Evolutionary conservation across 2,113 vertebrate genomes (phyloP), one percentile per base, ranked within the genome.

Genomic region (Motacilla alba): DNA sequence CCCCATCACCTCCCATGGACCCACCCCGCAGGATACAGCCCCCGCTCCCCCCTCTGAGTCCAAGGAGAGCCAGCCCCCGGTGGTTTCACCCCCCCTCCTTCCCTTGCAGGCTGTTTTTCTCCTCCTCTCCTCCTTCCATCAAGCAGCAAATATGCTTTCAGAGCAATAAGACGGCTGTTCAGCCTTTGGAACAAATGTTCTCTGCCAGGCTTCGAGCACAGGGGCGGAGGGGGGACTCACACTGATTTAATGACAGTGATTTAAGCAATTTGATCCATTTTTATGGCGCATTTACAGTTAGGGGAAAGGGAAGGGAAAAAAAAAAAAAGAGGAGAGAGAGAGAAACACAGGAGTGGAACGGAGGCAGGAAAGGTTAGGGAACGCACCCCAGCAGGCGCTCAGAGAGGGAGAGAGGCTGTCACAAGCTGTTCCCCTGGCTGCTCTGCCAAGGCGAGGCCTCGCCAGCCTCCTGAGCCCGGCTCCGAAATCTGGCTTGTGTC

Each of bases 221-320:
- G 89, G 93, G 96, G 95, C 35, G 96, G 96, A 95, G 96, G 95
- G 95, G 96, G 95, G 96, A 94, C 95, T 96, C 95, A 96, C 95
- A 96, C 95, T 93, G 94, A 96, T 95, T 96, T 97, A 97, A 97
- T 97, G 94, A 97, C 93, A 96, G 96, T 94, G 96, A 96, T 97
- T 97, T 96, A 96, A 96, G 96, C 96, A 96, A 96, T 97, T 97
- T 96, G 94, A 97, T 95, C 96, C 95, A 96, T 96, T 97, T 97
- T 96, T 96, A 96, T 93, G 95, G 96, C 33, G 90, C 95, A 96
- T 96, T 96, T 97, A 96, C 96, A 97, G 95, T 95, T 92, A 93
- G 92, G 44, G 90, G 63, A 88, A 91, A 91, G 35, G 50, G 2
- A 10, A 46, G 15, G 12, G 26, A 27, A 59, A 39, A 63, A 82